Base-by-base conservation (phyloP, 2,113 vertebrate genomes). In the Engraulis encrasicolus region DNA sequence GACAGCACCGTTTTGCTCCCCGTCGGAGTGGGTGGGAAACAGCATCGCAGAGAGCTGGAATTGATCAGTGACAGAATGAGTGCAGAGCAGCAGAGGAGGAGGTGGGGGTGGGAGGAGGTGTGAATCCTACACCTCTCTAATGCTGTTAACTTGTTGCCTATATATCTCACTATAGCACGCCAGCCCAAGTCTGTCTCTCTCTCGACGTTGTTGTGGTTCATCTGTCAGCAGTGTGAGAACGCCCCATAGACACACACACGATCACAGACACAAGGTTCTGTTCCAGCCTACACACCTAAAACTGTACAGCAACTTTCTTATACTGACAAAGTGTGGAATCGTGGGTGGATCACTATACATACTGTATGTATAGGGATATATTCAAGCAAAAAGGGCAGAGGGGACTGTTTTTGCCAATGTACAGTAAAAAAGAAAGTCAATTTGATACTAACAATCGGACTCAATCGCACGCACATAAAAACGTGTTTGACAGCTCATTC, bases 1-100 rank as follows among this genome's bases (percentile, higher is more conserved):
- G 78, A 19, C 49, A 40, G 52, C 38, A 58, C 31, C 18, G 37
- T 84, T 66, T 38, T 79, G 78, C 36, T 45, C 78, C 78, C 34
- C 9, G 14, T 37, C 50, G 38, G 80, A 78, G 37, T 58, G n/a
- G 52, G 78, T 49, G 45, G 78, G 45, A 74, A 80, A 80, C 37
- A 79, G 78, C 52, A 40, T 54, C 27, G 37, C 40, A n/a, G n/a
- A 36, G 66, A 54, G 52, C 31, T 20, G 54, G 20, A 36, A 84
- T 84, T 66, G 83, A 84, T 80, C 83, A 50, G 58, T 71, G 83
- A 74, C 83, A 50, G 83, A 74, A 80, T 49, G 38, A 79, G 40
- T 36, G 78, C 78, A 78, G 52, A 9, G 50, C 45, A 61, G 37
- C 23, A 17, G 6, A 19, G 48, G 78, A 40, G 52, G 37, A 49